These are phyloP conservation scores for Dascyllus trimaculatus DNA, from an alignment of 2,113 vertebrate species.

Conservation along the genomic window DNA sequence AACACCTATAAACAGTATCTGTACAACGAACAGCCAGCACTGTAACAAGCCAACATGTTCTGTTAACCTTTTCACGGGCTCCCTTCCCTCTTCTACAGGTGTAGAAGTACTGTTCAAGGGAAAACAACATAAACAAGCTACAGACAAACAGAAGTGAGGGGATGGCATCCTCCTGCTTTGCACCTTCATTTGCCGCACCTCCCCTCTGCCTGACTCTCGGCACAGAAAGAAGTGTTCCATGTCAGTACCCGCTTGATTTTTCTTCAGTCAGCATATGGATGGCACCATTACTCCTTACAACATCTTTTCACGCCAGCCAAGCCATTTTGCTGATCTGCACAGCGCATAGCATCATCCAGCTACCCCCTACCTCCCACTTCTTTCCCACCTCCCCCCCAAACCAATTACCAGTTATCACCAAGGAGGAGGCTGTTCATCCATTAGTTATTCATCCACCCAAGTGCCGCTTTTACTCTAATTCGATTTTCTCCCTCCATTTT, in stretches of 20 bases:
- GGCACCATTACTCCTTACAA: constrained; percentile 76
- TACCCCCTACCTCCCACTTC: not conserved
- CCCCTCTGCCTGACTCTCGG: constrained; percentile 19
- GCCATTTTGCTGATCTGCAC: constrained; percentile 66
- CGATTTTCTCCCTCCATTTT: constrained; percentile 64
- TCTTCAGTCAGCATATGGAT: constrained; percentile 70
- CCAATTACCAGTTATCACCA: constrained; percentile 76
- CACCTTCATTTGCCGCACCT: constrained; percentile 12
- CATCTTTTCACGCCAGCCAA: constrained; percentile 57
- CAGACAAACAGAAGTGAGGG: not conserved
- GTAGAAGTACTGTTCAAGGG: not conserved
- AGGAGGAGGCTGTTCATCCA: constrained; percentile 58
- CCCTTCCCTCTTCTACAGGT: not conserved
- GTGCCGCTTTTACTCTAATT: constrained; percentile 68
- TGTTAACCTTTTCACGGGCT: not conserved
- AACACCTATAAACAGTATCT: not conserved
- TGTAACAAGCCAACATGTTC: not conserved
- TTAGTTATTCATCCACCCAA: constrained; percentile 73
- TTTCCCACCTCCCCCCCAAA: constrained; percentile 26
- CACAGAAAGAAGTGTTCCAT: constrained; percentile 53
- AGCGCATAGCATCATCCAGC: constrained; percentile 48
- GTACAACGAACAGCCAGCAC: not conserved
- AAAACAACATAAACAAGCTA: not conserved
- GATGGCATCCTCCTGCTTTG: not conserved
- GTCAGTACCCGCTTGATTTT: constrained; percentile 53